Base-by-base conservation (phyloP, 2,888 invertebrate species). In the Latrodectus elegans region DNA sequence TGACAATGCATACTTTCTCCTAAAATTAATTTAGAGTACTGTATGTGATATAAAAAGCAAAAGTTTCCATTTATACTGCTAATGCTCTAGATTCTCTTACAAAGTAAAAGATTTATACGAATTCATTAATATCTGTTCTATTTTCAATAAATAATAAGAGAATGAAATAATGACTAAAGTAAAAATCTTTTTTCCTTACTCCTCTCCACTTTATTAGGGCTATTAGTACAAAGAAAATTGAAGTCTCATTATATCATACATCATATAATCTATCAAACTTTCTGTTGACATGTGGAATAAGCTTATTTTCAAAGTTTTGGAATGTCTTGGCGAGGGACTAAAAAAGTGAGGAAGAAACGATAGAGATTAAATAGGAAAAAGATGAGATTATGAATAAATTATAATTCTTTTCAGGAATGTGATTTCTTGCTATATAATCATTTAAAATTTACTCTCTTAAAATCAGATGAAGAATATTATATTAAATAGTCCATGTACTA, bases 261-360 rank as follows among this genome's bases (percentile, higher is more conserved):
- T 55, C 60, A 22, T 51, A 22, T 76, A 76, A 83, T 76, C 76
- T 71, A 83, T 83, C 83, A 83, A 83, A 76, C 8, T 67, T 52
- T 73, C 64, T 70, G 83, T 83, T 75, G 82, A 82, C 75, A 17
- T 52, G 38, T 38, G 75, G 53, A 55, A 82, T 67, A 67, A 38
- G 38, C 52, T 73, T 38, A 76, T 83, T 76, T 15, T 67, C 22
- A 73, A 65, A 49, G 8, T 67, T 73, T 52, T 9, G 17, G 15
- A 81, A 67, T 73, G 51, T 22, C 10, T n/a, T 52, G 12, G 68
- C 49, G 15, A 68, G 49, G 6, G 26, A 38, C 38, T 38, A 6
- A 38, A 38, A 38, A 38, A 38, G 38, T 38, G 38, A 2, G 64
- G 64, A 60, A 60, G 38, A 38, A 38, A 38, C 38, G 38, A 38